phyloP scores from a whole-genome alignment of 2,113 vertebrate genomes.

The Calyptomena viridis region DNA sequence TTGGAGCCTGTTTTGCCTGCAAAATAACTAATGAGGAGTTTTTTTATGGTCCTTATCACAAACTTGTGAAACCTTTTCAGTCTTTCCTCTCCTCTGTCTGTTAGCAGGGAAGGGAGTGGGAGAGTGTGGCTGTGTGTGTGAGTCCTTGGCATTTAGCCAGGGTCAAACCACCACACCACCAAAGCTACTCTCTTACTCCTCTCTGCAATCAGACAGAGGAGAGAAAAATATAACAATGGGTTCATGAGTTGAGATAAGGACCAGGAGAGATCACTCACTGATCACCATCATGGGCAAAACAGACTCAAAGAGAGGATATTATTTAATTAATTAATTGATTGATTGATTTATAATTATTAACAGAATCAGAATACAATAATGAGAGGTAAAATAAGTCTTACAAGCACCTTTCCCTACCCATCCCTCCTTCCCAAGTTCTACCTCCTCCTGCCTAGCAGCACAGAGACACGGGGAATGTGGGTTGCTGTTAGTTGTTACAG shows the following conservation, averaged over 20 bases:
- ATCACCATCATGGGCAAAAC: background rate
- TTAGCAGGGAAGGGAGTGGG: too few species aligned
- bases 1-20: too few species aligned
- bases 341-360: background rate
- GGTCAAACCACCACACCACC: too few species aligned
- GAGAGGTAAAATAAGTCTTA: background rate
- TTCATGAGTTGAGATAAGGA: background rate
- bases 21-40: too few species aligned
- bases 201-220: background rate
- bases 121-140: too few species aligned
- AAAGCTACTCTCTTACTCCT: background rate
- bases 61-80: too few species aligned
- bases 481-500: background rate
- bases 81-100: too few species aligned
- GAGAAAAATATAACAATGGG: background rate
- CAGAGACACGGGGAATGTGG: background rate
- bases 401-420: background rate
- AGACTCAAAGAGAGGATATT: background rate
- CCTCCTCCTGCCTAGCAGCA: background rate
- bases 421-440: background rate
- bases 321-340: background rate
- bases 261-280: background rate
- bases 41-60: too few species aligned
- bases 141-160: too few species aligned
- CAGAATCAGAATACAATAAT: background rate